Evolutionary conservation across 2,113 vertebrate genomes (phyloP).

Genomic region (Erythrocercus mccallii): DNA sequence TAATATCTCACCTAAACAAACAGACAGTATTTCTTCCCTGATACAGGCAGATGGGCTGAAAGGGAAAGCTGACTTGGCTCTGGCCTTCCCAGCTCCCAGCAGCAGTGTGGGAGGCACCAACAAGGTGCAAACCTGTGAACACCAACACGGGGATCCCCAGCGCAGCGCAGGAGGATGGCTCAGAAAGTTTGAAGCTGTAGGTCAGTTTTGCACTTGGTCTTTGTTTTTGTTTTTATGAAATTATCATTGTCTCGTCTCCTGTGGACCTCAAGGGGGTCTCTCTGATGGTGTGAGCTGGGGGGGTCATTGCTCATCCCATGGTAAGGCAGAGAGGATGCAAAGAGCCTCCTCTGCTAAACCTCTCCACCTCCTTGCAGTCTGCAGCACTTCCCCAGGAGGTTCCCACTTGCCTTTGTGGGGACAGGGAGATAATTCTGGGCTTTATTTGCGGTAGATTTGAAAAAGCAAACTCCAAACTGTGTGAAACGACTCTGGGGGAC

Average conservation of each 20-base stretch:
- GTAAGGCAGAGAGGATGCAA: not conserved
- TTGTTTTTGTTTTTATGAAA: not conserved
- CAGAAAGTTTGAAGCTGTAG: not conserved
- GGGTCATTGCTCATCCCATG: not conserved
- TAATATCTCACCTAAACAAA: constrained; percentile 73
- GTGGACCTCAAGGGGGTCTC: not conserved
- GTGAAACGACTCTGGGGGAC: not conserved
- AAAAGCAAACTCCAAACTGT: constrained; percentile 18
- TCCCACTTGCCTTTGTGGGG: not conserved
- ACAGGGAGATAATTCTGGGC: not conserved
- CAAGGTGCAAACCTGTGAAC: not conserved
- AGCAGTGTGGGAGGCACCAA: not conserved
- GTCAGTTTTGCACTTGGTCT: not conserved
- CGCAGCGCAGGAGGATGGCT: not conserved
- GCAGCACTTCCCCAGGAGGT: not conserved
- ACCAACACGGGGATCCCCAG: not conserved
- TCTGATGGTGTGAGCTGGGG: not conserved
- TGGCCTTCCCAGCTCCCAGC: not conserved
- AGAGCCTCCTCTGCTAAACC: not conserved
- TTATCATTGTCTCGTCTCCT: not conserved
- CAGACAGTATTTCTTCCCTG: constrained; percentile 58
- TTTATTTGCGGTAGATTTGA: not conserved
- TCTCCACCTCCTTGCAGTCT: not conserved
- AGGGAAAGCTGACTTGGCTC: constrained; percentile 22
- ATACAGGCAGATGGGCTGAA: not conserved